phyloP scores from a whole-genome alignment of 2,113 vertebrate genomes.

The Poecile atricapillus region DNA sequence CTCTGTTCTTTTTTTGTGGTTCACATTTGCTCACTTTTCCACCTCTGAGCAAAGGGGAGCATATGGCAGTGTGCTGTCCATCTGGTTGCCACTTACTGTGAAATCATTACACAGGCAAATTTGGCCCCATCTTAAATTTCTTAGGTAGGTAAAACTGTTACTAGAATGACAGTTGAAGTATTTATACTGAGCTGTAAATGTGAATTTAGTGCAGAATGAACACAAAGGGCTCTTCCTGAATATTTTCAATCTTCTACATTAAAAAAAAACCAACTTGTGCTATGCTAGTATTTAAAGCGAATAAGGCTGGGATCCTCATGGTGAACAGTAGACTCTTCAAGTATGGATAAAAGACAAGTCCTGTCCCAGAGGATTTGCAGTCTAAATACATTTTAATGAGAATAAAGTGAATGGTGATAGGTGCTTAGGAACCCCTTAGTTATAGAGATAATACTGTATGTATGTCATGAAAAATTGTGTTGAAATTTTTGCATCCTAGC shows the following conservation, averaged over 20 bases:
- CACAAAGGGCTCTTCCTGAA: background rate
- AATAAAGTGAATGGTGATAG: background rate
- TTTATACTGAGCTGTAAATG: background rate
- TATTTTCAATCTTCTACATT: background rate
- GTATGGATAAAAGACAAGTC: background rate
- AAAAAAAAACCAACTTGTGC: background rate
- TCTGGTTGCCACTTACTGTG: constrained; percentile 42
- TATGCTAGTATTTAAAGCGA: background rate
- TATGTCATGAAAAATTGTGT: background rate
- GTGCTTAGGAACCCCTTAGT: background rate
- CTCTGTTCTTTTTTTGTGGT: background rate
- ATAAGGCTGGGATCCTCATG: background rate
- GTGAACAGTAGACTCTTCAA: background rate
- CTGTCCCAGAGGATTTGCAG: background rate
- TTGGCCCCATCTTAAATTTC: constrained; percentile 25
- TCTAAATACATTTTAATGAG: background rate
- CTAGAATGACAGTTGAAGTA: background rate
- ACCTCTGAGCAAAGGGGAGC: constrained; percentile 23
- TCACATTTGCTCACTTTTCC: background rate
- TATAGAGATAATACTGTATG: background rate
- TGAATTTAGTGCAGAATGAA: background rate
- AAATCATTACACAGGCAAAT: background rate
- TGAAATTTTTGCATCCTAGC: background rate
- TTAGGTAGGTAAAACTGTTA: constrained; percentile 5
- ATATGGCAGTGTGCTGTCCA: constrained; percentile 36